Base-by-base conservation (phyloP, 2,113 vertebrate species). In the Melanotaenia duboulayi region DNA sequence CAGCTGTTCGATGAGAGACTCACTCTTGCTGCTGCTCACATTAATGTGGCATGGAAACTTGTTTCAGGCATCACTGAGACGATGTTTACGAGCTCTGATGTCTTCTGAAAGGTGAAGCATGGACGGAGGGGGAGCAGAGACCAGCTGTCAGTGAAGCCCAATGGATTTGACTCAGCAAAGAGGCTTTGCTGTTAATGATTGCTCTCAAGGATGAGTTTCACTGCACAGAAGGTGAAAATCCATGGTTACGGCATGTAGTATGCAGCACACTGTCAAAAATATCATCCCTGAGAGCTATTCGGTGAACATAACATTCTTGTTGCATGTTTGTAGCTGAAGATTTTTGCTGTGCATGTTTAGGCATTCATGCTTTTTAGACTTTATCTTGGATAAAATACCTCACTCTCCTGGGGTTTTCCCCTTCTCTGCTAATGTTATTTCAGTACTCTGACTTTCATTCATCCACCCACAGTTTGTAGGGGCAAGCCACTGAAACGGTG, bases 1-100 rank as follows among this genome's bases (percentile, higher is more conserved):
- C 91, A 93, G 92, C 88, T 94, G 93, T 83, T 85, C 54, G 60
- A 77, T 35, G 71, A 80, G 86, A 84, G 79, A 77, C 72, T 50
- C 39, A 19, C 84, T 76, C 77, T 82, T 35, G 11, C 63, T 37
- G 75, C 80, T 42, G 83, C 57, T 7, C 74, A 67, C 85, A 76
- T 88, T 87, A 85, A 88, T 76, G 82, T 78, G 85, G 65, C 78
- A 71, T 66, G 87, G 85, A 85, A 85, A 87, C 76, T 81, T 77
- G 88, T 90, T 90, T 85, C 77, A 82, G 81, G 84, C 85, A 80
- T 84, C 78, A 49, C 42, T 59, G 82, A 85, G 78, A 62, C 65
- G 32, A 81, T 86, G 86, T 88, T 87, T 87, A 89, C 57, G 49
- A 87, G 83, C 75, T 85, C 69, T 85, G 80, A 85, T 86, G 80